Conservation (phyloP, 2,888 invertebrate genomes). For the Parnassius mnemosyne region DNA sequence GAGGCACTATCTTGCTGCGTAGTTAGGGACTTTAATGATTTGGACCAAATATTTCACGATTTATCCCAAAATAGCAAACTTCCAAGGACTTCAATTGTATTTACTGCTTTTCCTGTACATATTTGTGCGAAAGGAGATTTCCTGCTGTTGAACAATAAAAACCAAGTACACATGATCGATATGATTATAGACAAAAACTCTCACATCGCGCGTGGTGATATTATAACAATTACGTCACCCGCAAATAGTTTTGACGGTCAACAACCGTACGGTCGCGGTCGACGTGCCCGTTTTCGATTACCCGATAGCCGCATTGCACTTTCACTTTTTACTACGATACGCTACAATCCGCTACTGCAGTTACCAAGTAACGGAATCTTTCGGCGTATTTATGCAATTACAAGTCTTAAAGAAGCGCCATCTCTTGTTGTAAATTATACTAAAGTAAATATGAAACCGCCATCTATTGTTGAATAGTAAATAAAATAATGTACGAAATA, state of each 20-base stretch:
- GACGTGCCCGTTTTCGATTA: conserved; percentile 52
- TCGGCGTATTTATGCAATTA: background rate
- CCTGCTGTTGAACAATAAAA: too few relatives aligned
- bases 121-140: too few relatives aligned
- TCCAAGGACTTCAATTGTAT: too few relatives aligned
- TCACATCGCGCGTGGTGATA: conserved; percentile 29
- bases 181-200: conserved; percentile 28
- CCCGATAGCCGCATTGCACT: conserved; percentile 46
- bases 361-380: conserved; percentile 19
- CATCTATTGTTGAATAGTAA: conserved; percentile 13
- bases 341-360: background rate
- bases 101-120: too few relatives aligned
- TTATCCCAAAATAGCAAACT: too few relatives aligned
- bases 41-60: too few relatives aligned
- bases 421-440: conserved; percentile 34
- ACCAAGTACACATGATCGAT: background rate
- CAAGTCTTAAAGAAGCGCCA: conserved; percentile 30
- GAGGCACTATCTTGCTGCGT: too few relatives aligned
- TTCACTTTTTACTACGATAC: conserved; percentile 54
- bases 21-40: too few relatives aligned
- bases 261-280: conserved; percentile 68
- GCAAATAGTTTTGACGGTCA: conserved; percentile 69
- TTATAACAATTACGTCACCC: conserved; percentile 57
- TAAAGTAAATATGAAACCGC: background rate
- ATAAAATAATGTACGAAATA: too few relatives aligned